Percentiles rank a stretch among this genome's conserved stretches.
phyloP scores from a whole-genome alignment of 2,113 vertebrate species.

The Upupa epops region DNA sequence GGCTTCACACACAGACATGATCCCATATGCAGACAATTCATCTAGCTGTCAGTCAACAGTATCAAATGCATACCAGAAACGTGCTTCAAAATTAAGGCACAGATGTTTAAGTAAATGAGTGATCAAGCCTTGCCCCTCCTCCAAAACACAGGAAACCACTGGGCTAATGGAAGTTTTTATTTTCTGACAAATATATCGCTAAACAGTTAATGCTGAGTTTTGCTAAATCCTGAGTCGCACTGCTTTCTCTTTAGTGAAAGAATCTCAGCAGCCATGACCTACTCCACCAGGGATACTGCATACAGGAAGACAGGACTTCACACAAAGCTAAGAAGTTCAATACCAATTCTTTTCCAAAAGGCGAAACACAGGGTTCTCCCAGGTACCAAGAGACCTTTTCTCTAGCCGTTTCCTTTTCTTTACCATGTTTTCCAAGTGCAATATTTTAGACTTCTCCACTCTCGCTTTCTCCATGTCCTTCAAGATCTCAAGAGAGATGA shows the following conservation, averaged over 20 bases:
- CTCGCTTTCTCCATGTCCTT: neutral
- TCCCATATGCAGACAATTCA: neutral
- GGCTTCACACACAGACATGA: neutral
- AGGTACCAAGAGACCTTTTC: neutral
- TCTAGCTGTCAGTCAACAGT: neutral
- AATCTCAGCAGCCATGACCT: neutral
- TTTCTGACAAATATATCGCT: neutral
- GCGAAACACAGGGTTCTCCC: neutral
- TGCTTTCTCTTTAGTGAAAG: neutral
- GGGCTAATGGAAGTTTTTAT: neutral
- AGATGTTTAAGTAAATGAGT: neutral
- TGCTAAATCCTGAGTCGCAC: neutral
- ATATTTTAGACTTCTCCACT: neutral
- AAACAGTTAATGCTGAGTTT: neutral
- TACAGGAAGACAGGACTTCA: neutral
- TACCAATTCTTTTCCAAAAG: neutral
- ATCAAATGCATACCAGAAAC: neutral
- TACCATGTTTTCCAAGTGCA: neutral
- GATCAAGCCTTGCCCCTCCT: neutral
- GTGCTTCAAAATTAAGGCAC: neutral
- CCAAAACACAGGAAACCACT: neutral
- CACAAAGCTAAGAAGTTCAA: neutral
- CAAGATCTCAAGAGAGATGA: neutral
- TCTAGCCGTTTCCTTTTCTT: neutral
- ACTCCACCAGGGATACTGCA: neutral